Evolutionary conservation across 2,113 vertebrate genomes (phyloP).

Genomic region (Tringa solitaria): DNA sequence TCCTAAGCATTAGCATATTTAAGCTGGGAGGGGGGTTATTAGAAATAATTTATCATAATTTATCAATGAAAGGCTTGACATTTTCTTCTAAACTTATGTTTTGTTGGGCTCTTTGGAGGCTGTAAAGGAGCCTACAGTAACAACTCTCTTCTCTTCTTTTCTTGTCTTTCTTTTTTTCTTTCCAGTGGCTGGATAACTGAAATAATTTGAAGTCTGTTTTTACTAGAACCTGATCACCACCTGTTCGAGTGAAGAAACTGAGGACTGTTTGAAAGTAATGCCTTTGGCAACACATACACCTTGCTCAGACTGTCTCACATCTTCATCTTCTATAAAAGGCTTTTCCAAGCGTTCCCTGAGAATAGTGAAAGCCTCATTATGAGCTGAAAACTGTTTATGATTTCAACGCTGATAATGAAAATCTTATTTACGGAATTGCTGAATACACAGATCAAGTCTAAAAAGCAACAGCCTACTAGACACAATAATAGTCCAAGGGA

Average conservation of each 20-base stretch:
- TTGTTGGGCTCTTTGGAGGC: background rate
- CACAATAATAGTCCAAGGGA: slow-evolving; percentile 24
- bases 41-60: background rate
- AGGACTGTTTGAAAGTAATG: background rate
- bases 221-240: background rate
- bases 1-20: background rate
- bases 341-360: slow-evolving; percentile 17
- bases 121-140: background rate
- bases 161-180: background rate
- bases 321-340: slow-evolving; percentile 31
- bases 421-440: slow-evolving; percentile 71
- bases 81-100: background rate
- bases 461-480: slow-evolving; percentile 38
- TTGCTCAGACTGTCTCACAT: slow-evolving; percentile 24
- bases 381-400: slow-evolving; percentile 58
- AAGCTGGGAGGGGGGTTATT: background rate
- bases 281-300: background rate
- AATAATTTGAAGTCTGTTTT: background rate
- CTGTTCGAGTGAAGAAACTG: background rate
- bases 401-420: slow-evolving; percentile 63
- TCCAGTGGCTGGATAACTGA: background rate
- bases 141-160: background rate
- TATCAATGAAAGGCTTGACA: background rate
- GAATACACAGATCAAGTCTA: background rate
- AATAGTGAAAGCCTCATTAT: slow-evolving; percentile 49